Evolutionary conservation across 64 coral and sea anemone genomes (phyloP).

Genomic region (Anthopleura sola): DNA sequence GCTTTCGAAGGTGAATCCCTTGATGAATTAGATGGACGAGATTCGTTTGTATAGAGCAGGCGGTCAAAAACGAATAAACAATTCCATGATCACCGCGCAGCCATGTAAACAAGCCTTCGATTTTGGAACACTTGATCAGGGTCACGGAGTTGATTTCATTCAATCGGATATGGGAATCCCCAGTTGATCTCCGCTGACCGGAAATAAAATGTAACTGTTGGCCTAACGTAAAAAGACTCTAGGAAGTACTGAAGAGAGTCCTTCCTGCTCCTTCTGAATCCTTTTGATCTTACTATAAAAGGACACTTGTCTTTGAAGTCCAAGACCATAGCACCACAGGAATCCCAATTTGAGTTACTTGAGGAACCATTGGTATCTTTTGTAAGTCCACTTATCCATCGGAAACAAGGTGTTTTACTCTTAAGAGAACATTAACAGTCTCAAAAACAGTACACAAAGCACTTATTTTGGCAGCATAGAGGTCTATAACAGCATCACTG

Average conservation of each 20-base stretch:
- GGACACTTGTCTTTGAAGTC: not conserved
- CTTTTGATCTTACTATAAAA: not conserved
- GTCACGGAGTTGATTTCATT: not conserved
- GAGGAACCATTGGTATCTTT: not conserved
- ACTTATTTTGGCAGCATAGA: constrained; percentile 48
- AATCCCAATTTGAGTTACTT: not conserved
- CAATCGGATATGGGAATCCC: constrained; percentile 19
- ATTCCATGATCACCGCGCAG: constrained; percentile 4
- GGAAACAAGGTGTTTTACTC: constrained; percentile 47
- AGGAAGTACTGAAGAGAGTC: not conserved
- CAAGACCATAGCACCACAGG: not conserved
- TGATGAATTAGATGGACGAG: not conserved
- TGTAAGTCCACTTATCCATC: not conserved
- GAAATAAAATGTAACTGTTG: not conserved
- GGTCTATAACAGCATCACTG: not conserved
- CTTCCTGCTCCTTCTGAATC: not conserved
- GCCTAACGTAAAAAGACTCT: too few species aligned
- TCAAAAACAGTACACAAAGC: constrained; percentile 60
- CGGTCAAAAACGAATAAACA: not conserved
- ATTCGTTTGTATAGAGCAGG: not conserved
- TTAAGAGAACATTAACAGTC: constrained; percentile 61
- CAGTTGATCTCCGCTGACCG: constrained; percentile 9
- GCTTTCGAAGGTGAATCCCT: not conserved
- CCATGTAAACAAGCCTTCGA: not conserved
- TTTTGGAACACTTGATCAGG: not conserved